Conservation (phyloP, 2,888 invertebrate species). For the Sycophila texana region DNA sequence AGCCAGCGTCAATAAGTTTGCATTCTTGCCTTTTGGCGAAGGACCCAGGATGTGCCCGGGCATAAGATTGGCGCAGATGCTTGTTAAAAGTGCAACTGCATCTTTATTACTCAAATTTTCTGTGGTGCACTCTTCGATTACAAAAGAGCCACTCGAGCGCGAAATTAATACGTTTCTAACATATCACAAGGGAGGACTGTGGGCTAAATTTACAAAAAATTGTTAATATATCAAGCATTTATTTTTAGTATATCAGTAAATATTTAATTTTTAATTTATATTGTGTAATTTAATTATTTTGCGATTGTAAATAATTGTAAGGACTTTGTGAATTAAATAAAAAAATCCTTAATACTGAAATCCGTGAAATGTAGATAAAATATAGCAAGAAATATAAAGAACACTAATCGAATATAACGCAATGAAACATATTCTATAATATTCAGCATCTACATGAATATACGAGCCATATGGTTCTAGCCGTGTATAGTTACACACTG, state of each 20-base stretch:
- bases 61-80: constrained; percentile 63
- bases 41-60: constrained; percentile 68
- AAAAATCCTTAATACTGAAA: too few species aligned
- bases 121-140: constrained; percentile 61
- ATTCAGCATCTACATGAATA: too few species aligned
- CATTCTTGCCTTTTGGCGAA: constrained; percentile 66
- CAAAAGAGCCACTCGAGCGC: constrained; percentile 58
- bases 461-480: not conserved
- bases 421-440: too few species aligned
- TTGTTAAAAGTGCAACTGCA: constrained; percentile 61
- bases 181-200: constrained; percentile 41
- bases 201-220: constrained; percentile 35
- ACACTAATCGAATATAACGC: too few species aligned
- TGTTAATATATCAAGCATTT: not conserved
- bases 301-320: too few species aligned
- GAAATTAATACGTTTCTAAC: constrained; percentile 10
- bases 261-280: too few species aligned
- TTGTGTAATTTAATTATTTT: too few species aligned
- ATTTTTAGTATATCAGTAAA: not conserved
- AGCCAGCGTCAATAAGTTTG: constrained; percentile 56
- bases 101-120: constrained; percentile 59
- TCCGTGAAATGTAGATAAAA: too few species aligned
- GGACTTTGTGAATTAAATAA: too few species aligned
- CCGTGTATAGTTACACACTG: not conserved
- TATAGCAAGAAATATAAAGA: too few species aligned